Conservation (phyloP, 2,797 vertebrate genomes). For the Notolepis coatsorum region DNA sequence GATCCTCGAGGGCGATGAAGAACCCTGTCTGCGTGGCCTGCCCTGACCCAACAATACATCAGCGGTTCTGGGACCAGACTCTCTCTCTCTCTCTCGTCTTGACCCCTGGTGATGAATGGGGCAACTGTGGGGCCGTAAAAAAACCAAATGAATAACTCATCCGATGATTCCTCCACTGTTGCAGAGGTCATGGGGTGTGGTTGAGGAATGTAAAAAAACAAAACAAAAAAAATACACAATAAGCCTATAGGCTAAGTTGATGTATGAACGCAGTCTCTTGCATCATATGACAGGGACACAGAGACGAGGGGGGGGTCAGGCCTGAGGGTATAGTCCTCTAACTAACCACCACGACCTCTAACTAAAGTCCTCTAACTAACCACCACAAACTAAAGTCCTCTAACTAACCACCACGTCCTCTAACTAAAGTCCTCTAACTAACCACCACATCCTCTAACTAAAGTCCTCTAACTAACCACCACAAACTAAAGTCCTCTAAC, state of each 20-base stretch:
- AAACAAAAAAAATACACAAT: constrained; percentile 24
- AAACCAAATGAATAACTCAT: constrained; percentile 13
- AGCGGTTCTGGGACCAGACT: constrained; percentile 5
- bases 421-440: too few relatives aligned
- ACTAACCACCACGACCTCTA: too few relatives aligned
- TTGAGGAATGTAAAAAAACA: background rate
- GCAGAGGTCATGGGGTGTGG: constrained; percentile 11
- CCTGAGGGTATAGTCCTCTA: too few relatives aligned
- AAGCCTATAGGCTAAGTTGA: constrained; percentile 4
- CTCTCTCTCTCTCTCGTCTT: too few relatives aligned
- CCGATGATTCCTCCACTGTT: background rate
- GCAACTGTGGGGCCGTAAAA: background rate
- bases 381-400: too few relatives aligned
- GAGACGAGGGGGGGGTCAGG: too few relatives aligned
- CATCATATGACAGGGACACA: constrained; percentile 59
- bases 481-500: too few relatives aligned
- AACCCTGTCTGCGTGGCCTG: background rate
- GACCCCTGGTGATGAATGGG: constrained; percentile 11
- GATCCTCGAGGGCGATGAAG: background rate
- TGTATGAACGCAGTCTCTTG: background rate
- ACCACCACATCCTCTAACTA: too few relatives aligned
- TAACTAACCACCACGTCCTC: too few relatives aligned
- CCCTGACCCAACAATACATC: background rate
- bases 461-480: too few relatives aligned
- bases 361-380: too few relatives aligned